Base-by-base conservation (phyloP, 2,797 vertebrate species). In the Enteromius paludinosus region DNA sequence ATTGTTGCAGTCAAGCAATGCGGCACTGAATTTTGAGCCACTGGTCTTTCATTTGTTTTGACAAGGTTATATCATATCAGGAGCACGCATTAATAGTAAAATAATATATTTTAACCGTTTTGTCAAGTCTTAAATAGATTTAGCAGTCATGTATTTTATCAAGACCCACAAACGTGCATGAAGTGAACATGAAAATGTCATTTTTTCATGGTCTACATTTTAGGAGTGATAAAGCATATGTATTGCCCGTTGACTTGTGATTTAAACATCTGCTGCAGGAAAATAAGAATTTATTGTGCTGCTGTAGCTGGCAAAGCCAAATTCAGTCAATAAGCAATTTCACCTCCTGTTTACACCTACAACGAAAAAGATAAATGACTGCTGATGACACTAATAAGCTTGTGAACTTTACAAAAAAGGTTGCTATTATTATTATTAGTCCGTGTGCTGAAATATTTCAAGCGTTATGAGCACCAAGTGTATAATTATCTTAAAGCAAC, bases 101-200 rank as follows among this genome's bases (percentile, higher is more conserved):
- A 59, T 23, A 35, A 70, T 33, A 68, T 28, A n/a, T 33, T 54
- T 56, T 28, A 15, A 61, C 12, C 62, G 30, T 59, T 23, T 66
- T 70, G 64, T 41, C 25, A 81, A 69, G 23, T 20, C 52, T 81
- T 76, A 54, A 75, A 30, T 52, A 93, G 92, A 89, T 93, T 82
- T 93, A 92, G 90, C 86, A 23, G 83, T 91, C 88, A 90, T 90
- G 90, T 83, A 82, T 84, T 86, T 84, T 61, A 77, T 43, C 70
- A 74, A 71, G 56, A 30, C 41, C 5, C 54, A 73, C 35, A 82
- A 71, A 85, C 83, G 86, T 87, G 79, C 78, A 88, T 84, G 62
- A n/a, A 66, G 18, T 25, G 87, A 79, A 84, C 8, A 20, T 25
- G 30, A 18, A 59, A 71, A 41, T 41, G 14, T 10, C 0, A 28